Conservation (phyloP, 2,113 vertebrate genomes). For the Verasper variegatus region DNA sequence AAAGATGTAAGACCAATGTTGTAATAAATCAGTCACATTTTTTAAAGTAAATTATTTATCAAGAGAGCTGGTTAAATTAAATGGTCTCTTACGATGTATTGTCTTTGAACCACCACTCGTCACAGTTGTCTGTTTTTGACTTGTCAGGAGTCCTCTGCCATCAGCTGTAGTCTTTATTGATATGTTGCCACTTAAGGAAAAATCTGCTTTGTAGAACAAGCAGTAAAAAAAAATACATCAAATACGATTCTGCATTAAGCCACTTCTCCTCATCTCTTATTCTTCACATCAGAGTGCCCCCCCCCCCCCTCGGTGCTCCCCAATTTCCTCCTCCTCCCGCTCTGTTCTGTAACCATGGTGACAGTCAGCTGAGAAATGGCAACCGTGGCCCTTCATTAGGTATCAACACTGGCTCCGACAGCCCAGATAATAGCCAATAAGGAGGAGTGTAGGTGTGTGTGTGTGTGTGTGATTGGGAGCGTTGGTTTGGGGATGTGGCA, state of each 20-base stretch:
- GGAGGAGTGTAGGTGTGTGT: conserved; percentile 57
- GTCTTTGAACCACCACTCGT: background rate
- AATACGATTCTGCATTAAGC: conserved; percentile 9
- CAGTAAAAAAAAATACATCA: conserved; percentile 3
- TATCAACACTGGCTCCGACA: conserved; percentile 93
- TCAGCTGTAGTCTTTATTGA: background rate
- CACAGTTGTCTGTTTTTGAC: no score
- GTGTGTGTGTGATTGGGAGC: conserved; percentile 21
- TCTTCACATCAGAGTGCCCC: conserved; percentile 9
- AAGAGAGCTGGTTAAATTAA: background rate
- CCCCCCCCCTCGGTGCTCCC: background rate
- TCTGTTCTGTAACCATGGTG: conserved; percentile 86
- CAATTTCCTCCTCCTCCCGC: conserved; percentile 29
- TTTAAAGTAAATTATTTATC: background rate
- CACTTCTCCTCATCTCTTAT: background rate
- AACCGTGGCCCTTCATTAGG: conserved; percentile 96
- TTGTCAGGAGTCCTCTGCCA: background rate
- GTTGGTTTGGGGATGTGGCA: conserved; percentile 64
- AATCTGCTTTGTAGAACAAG: background rate
- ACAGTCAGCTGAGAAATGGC: conserved; percentile 94
- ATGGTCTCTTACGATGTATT: background rate
- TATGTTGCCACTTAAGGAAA: background rate
- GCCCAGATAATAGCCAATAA: conserved; percentile 99
- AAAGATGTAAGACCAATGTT: background rate
- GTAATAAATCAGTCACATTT: no score